These are phyloP conservation scores for Dinothrombium tinctorium DNA, from an alignment of 1,140 invertebrate species.

Conservation along the genomic window DNA sequence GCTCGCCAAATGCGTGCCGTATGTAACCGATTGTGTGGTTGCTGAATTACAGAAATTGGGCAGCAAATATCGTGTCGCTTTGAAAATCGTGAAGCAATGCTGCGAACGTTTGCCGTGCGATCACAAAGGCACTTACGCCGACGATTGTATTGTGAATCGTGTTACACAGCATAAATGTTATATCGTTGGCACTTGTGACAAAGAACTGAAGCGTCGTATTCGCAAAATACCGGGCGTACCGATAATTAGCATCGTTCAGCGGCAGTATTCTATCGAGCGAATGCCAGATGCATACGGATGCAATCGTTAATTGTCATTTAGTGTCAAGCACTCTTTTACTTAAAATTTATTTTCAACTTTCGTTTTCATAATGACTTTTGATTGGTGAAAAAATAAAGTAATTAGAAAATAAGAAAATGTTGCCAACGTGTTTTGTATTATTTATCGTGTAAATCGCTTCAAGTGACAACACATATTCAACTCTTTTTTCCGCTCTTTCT, in stretches of 20 bases:
- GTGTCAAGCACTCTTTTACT: too few species aligned
- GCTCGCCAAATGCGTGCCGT: conserved; percentile 95
- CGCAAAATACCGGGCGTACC: conserved; percentile 96
- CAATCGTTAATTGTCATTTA: too few species aligned
- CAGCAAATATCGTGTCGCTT: conserved; percentile 74
- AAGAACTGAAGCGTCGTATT: conserved; percentile 82
- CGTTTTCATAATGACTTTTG: too few species aligned
- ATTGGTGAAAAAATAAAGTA: too few species aligned
- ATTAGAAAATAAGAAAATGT: too few species aligned
- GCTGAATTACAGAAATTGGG: conserved; percentile 97
- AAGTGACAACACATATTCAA: too few species aligned
- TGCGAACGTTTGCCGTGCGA: conserved; percentile 79
- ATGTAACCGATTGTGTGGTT: conserved; percentile 93
- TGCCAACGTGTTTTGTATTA: too few species aligned
- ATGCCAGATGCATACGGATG: conserved; percentile 96
- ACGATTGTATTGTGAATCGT: conserved; percentile 90
- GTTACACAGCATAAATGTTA: conserved; percentile 96
- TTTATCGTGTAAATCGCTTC: too few species aligned
- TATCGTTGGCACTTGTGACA: conserved; percentile 97
- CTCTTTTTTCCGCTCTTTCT: too few species aligned
- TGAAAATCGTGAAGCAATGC: conserved; percentile 86
- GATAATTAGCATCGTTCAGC: conserved; percentile 80
- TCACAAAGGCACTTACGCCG: conserved; percentile 97
- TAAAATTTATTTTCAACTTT: too few species aligned
- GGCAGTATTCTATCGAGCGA: conserved; percentile 84